Conservation (phyloP, 2,888 invertebrate species). For the Sinhomidia bicolor region DNA sequence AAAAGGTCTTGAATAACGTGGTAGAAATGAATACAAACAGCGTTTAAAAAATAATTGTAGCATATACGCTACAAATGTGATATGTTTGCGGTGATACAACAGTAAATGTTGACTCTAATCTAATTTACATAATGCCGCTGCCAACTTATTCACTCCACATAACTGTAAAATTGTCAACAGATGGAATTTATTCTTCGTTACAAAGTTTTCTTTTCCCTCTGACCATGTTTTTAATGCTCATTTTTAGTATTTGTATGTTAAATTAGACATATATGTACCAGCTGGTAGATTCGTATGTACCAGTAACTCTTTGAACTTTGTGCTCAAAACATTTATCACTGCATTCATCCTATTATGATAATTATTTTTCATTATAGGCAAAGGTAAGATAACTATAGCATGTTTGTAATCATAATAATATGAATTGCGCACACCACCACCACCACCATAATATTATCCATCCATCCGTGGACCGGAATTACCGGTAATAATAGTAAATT, state of each 20-base stretch:
- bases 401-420: background rate
- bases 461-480: conserved; percentile 17
- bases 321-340: background rate
- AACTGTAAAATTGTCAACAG: conserved; percentile 30
- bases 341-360: background rate
- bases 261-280: too few species aligned
- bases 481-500: conserved; percentile 10
- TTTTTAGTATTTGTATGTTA: too few species aligned
- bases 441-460: background rate
- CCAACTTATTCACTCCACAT: conserved; percentile 11
- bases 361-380: background rate
- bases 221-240: too few species aligned
- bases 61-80: too few species aligned
- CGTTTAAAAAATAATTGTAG: too few species aligned
- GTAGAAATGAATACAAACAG: too few species aligned
- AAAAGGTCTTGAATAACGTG: too few species aligned
- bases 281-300: background rate
- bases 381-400: background rate
- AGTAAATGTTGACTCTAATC: too few species aligned
- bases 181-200: background rate
- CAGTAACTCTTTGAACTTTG: conserved; percentile 6
- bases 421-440: background rate
- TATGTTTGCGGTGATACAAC: background rate
- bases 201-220: too few species aligned
- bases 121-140: background rate